These are phyloP conservation scores for Peromyscus nudipes DNA, from an alignment of 2,797 vertebrate genomes.

Conservation along the genomic window DNA sequence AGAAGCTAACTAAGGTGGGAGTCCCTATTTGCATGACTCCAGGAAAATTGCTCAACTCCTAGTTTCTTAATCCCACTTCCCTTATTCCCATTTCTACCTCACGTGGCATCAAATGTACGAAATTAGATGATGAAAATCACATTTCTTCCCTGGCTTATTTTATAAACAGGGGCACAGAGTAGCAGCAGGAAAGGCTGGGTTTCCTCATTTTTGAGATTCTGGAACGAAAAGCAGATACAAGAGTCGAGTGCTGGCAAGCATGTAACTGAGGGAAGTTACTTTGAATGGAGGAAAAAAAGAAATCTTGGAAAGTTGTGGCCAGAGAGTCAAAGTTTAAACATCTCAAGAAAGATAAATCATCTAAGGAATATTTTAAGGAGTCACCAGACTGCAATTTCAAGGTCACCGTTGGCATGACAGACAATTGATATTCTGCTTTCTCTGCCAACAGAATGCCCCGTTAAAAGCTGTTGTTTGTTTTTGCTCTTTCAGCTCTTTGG, in stretches of 20 bases:
- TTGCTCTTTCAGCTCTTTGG: too few relatives aligned
- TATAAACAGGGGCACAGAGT: not conserved
- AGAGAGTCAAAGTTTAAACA: not conserved
- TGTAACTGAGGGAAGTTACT: not conserved
- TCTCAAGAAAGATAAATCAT: not conserved
- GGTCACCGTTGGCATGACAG: not conserved
- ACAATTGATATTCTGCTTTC: not conserved
- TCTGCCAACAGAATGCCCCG: not conserved
- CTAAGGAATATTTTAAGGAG: not conserved
- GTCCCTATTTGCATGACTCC: not conserved
- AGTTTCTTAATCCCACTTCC: not conserved
- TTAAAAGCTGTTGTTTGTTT: not conserved
- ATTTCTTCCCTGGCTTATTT: not conserved
- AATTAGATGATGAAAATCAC: not conserved
- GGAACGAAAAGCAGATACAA: not conserved
- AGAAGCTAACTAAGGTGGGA: not conserved
- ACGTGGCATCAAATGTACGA: not conserved
- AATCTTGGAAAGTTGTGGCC: not conserved
- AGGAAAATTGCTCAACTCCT: not conserved
- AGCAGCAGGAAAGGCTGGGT: not conserved
- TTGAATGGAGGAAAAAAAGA: not conserved
- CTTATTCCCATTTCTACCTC: not conserved
- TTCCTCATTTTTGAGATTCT: not conserved
- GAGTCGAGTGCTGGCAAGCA: not conserved
- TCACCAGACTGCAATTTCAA: not conserved